phyloP scores from a whole-genome alignment of 2,888 invertebrate genomes.

The Meiosimyza decipiens region DNA sequence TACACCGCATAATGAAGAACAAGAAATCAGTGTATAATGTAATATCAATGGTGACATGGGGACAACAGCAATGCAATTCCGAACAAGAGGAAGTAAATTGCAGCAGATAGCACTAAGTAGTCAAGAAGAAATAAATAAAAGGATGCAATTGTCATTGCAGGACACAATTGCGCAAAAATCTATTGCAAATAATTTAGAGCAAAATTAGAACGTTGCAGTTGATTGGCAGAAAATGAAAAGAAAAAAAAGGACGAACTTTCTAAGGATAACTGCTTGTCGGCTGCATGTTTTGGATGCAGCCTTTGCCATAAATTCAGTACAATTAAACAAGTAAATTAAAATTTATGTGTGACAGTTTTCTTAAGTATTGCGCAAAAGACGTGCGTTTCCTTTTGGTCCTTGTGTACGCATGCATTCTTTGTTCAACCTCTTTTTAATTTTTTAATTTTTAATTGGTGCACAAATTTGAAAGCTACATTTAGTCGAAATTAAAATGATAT shows the following conservation, averaged over 20 bases:
- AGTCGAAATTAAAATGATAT: no score
- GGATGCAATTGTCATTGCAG: conserved; percentile 28
- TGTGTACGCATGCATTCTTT: no score
- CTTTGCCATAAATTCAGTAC: conserved; percentile 58
- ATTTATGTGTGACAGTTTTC: conserved; percentile 60
- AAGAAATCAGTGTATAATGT: conserved; percentile 15
- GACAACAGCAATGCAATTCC: not conserved
- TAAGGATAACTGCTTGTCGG: conserved; percentile 37
- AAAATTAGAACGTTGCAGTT: conserved; percentile 44
- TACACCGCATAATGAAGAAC: conserved; percentile 40
- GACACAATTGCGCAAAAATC: conserved; percentile 49
- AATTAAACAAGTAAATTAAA: conserved; percentile 62
- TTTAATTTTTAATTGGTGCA: conserved; percentile 1
- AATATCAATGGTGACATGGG: not conserved
- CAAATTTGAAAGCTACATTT: not conserved
- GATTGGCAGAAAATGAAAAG: conserved; percentile 23
- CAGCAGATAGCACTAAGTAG: conserved; percentile 45
- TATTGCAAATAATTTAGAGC: conserved; percentile 63
- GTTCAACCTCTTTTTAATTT: not conserved
- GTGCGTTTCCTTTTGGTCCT: no score
- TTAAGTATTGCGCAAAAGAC: no score
- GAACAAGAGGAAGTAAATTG: conserved; percentile 55
- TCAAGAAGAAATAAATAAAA: conserved; percentile 39
- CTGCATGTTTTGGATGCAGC: conserved; percentile 47
- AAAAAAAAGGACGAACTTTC: conserved; percentile 11